Evolutionary conservation across 2,113 vertebrate species (phyloP).

Genomic region (Corythornis cristatus): DNA sequence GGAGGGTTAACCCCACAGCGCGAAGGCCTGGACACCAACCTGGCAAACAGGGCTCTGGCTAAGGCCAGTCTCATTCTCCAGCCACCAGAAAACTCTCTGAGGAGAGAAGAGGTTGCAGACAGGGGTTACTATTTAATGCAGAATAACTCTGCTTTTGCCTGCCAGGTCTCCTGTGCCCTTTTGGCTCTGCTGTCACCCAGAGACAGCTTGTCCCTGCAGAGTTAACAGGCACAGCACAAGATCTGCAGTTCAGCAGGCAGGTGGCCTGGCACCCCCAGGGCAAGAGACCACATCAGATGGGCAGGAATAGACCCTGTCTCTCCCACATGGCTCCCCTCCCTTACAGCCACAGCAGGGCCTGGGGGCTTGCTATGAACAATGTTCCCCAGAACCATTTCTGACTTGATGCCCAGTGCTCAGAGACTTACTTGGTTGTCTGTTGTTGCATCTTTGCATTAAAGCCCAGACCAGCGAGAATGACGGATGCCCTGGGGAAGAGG

Average conservation of each 20-base stretch:
- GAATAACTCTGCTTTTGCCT: not conserved
- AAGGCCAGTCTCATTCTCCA: constrained; percentile 98
- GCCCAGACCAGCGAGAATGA: constrained; percentile 95
- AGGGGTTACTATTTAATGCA: not conserved
- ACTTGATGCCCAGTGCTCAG: not conserved
- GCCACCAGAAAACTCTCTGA: constrained; percentile 96
- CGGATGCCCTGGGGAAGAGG: constrained; percentile 83
- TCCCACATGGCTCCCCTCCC: not conserved
- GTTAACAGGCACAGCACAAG: not conserved
- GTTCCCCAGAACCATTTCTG: not conserved
- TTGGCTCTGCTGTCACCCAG: not conserved
- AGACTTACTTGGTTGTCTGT: constrained; percentile 91
- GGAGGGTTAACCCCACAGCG: not conserved
- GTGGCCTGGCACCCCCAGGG: not conserved
- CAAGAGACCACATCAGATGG: not conserved
- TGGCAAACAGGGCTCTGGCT: constrained; percentile 92
- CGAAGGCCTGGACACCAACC: constrained; percentile 75
- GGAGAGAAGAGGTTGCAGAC: constrained; percentile 16
- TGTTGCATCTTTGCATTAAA: constrained; percentile 94
- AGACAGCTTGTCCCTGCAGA: not conserved
- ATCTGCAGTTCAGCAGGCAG: not conserved
- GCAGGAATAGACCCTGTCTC: not conserved
- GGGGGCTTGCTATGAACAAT: not conserved
- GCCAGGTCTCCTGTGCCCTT: not conserved
- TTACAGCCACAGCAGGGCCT: not conserved